Percentiles rank a stretch among this genome's conserved stretches.
These are phyloP conservation scores for Bradypus variegatus DNA, from an alignment of 2,797 vertebrate genomes.

Conservation along the genomic window DNA sequence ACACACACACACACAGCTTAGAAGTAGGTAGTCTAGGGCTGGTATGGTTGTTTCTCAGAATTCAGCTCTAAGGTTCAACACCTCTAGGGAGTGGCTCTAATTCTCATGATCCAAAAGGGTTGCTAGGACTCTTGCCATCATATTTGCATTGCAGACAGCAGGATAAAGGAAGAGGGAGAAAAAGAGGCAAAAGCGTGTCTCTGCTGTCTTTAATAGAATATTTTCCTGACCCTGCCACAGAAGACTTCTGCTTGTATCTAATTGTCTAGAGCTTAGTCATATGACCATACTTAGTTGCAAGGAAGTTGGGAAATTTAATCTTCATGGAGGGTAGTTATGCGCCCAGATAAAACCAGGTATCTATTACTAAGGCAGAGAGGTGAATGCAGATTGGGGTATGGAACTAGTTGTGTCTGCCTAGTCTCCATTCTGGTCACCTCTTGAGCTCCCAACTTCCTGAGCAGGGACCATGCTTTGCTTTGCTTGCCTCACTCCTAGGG, in stretches of 20 bases:
- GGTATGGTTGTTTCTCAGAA: background rate
- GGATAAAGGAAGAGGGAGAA: background rate
- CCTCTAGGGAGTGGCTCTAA: background rate
- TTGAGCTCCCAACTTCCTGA: background rate
- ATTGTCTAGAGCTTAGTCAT: background rate
- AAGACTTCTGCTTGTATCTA: too few species aligned
- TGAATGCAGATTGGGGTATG: background rate
- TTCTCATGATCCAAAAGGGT: background rate
- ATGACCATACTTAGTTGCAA: background rate
- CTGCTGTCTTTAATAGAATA: background rate
- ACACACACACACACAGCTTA: background rate
- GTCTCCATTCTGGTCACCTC: background rate
- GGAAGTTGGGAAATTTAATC: background rate
- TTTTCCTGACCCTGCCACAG: background rate
- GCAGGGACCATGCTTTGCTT: background rate
- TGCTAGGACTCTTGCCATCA: background rate
- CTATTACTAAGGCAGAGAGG: background rate
- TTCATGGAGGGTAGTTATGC: background rate
- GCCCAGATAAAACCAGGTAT: background rate
- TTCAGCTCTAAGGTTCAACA: background rate
- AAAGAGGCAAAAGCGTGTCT: background rate
- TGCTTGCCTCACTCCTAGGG: background rate
- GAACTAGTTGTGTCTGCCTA: background rate
- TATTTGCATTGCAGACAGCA: background rate
- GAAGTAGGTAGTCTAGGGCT: background rate